Percentiles rank a stretch among this genome's conserved stretches.
Conservation (phyloP, 2,113 vertebrate genomes). For the Grammomys dolichurus region DNA sequence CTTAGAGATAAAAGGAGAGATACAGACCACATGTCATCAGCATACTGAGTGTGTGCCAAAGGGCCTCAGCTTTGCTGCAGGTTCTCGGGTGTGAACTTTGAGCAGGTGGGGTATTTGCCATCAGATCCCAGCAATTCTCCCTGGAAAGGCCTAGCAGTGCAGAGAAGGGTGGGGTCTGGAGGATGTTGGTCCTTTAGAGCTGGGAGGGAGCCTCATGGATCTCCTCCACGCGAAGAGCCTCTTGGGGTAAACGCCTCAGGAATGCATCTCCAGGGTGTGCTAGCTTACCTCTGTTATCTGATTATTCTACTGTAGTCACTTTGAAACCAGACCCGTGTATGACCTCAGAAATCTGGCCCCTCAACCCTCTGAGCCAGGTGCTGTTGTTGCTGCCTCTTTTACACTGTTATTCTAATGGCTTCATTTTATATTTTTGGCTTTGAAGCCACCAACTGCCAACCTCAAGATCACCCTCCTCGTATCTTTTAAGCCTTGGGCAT, state of each 20-base stretch:
- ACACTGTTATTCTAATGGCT: background rate
- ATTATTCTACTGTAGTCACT: background rate
- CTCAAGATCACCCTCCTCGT: background rate
- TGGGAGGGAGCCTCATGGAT: background rate
- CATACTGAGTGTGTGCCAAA: constrained; percentile 55
- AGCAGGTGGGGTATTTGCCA: constrained; percentile 63
- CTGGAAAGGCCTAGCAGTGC: background rate
- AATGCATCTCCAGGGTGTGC: background rate
- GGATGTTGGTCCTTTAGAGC: too few species aligned
- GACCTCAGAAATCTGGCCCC: background rate
- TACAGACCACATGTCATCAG: constrained; percentile 58
- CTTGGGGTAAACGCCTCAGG: background rate
- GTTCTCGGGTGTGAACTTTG: background rate
- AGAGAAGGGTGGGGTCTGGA: background rate
- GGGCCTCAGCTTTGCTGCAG: constrained; percentile 30
- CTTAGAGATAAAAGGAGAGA: constrained; percentile 76
- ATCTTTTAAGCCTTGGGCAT: background rate
- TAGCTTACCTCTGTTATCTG: background rate
- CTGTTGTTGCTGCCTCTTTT: background rate
- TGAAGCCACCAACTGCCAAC: background rate
- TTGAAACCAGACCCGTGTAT: background rate
- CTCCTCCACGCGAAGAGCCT: background rate
- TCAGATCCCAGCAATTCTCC: background rate
- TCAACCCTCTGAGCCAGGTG: background rate
- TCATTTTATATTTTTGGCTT: background rate